Evolutionary conservation across 2,888 invertebrate species (phyloP), one percentile per base, ranked within the genome.

Genomic region (Callimorpha dominula): DNA sequence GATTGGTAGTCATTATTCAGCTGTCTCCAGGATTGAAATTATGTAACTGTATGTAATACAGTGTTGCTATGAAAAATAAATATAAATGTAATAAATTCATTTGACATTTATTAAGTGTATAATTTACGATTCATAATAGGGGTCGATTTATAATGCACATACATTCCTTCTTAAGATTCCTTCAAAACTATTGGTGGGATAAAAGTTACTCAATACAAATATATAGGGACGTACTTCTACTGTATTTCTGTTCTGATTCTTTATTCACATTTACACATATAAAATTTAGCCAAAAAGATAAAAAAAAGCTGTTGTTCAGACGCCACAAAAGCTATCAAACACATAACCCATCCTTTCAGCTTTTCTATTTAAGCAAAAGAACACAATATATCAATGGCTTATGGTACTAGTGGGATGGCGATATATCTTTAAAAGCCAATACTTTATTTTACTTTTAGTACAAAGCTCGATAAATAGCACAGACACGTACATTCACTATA

Each of bases 371-470:
- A 67, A 57, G 46, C 57, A 68, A 71, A 74, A 74, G 68, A 71
- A 74, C 42, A 68, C 52, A 74, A 70, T 74, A 71, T 65, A 74
- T 74, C 74, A 74, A 57, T 57, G 74, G 70, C 74, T 74, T 71
- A 74, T 68, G 54, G 65, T 71, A 63, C 71, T 74, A 67, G 20
- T 66, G 43, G 66, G 70, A 74, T 68, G 63, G 54, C 74, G 46
- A 70, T 74, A 68, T 71, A 68, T 71, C 74, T 68, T 71, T 54
- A 71, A 73, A 74, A 74, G 70, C 74, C 74, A 74, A 74, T 74
- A 68, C 70, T 74, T 74, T 74, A 65, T 74, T 74, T 74, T 71
- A 71, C 70, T 74, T 73, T 73, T 63, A 74, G 74, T 71, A 68
- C 20, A 60, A 54, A 74, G 68, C 70, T 63, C 68, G 54, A 71